phyloP scores from a whole-genome alignment of 2,113 vertebrate species.

The rabbit (Oryctolagus cuniculus) region DNA sequence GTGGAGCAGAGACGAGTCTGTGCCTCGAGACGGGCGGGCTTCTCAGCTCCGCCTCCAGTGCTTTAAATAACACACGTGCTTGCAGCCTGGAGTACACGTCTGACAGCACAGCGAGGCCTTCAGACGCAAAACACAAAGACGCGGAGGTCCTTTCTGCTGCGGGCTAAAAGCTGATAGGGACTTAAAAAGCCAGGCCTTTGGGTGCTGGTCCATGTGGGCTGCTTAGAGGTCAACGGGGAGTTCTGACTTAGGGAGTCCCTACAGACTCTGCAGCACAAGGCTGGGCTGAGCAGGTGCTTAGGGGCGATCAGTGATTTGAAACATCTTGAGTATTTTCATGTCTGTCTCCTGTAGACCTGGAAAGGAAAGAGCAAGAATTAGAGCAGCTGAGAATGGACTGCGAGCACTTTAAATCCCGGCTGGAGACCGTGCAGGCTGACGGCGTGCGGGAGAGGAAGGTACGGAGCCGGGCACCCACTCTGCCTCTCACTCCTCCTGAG shows the following conservation, averaged over 20 bases:
- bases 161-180: not conserved
- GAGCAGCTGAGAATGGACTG: conserved; percentile 91
- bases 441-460: conserved; percentile 94
- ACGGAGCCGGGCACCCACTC: not conserved
- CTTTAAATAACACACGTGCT: conserved; percentile 63
- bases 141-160: not conserved
- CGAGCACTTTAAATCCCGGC: conserved; percentile 91
- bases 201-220: not conserved
- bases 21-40: conserved; percentile 19
- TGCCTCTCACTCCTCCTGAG: not conserved
- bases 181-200: not conserved
- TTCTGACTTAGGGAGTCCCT: not conserved
- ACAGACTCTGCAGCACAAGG: not conserved
- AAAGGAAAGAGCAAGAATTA: conserved; percentile 89
- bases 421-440: conserved; percentile 90
- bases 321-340: conserved; percentile 21
- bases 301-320: not conserved
- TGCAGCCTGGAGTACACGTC: conserved; percentile 29
- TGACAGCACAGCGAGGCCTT: conserved; percentile 56
- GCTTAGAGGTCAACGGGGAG: not conserved
- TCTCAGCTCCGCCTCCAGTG: conserved; percentile 46
- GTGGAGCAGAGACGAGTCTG: conserved; percentile 52
- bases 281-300: not conserved
- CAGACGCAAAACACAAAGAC: conserved; percentile 16
- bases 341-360: conserved; percentile 86